Percentiles rank a stretch among this genome's conserved stretches.
Conservation (phyloP, 2,113 vertebrate genomes). For the Acanthochromis polyacanthus region DNA sequence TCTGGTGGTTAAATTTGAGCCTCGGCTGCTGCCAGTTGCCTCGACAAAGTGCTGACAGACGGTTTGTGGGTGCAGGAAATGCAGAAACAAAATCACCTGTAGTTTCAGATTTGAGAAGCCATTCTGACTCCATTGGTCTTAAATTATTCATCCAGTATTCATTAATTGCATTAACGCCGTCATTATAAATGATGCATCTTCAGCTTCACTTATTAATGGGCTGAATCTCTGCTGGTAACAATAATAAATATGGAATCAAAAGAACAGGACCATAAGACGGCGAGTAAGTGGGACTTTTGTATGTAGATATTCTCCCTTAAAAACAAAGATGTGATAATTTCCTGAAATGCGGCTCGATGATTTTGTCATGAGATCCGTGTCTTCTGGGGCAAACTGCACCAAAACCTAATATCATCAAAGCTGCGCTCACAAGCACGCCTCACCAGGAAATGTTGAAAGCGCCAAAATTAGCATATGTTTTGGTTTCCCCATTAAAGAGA, state of each 20-base stretch:
- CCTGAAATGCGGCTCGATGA: not conserved
- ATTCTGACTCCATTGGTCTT: not conserved
- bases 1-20: not conserved
- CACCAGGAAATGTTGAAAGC: constrained; percentile 25
- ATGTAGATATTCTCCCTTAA: not conserved
- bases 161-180: constrained; percentile 20
- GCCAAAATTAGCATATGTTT: constrained; percentile 18
- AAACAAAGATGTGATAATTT: constrained; percentile 7
- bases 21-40: constrained; percentile 7
- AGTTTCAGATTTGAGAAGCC: constrained; percentile 10
- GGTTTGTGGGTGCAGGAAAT: too few species aligned
- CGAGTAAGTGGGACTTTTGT: constrained; percentile 21
- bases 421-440: not conserved
- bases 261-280: constrained; percentile 5
- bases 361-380: not conserved
- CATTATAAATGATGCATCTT: constrained; percentile 28
- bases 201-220: constrained; percentile 48
- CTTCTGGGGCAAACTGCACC: not conserved
- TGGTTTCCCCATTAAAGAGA: not conserved
- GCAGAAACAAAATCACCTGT: constrained; percentile 19
- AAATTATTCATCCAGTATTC: constrained; percentile 25
- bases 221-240: constrained; percentile 19
- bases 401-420: constrained; percentile 17
- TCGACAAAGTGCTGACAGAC: too few species aligned
- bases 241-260: constrained; percentile 44